Percentiles rank a stretch among this genome's conserved stretches.
Evolutionary conservation across 2,113 vertebrate species (phyloP).

Genomic region (Toxotes jaculatrix): DNA sequence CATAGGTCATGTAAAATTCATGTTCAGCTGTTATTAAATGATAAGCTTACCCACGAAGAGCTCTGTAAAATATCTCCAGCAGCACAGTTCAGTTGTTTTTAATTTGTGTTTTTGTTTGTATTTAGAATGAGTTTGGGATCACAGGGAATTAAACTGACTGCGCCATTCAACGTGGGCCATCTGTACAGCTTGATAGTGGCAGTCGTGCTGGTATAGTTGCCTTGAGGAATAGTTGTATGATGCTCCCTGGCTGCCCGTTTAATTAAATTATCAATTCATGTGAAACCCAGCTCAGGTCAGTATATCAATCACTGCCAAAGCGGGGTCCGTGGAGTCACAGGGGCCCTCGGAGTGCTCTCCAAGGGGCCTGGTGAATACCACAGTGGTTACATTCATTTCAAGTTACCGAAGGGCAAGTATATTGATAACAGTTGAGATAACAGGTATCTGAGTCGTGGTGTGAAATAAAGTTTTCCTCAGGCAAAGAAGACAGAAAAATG

Average conservation of each 20-base stretch:
- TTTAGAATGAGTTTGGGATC: slow-evolving; percentile 49
- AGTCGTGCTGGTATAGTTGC: slow-evolving; percentile 26
- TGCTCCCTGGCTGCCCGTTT: slow-evolving; percentile 44
- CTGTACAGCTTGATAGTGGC: slow-evolving; percentile 54
- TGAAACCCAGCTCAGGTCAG: slow-evolving; percentile 58
- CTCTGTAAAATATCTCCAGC: slow-evolving; percentile 34
- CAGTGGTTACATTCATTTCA: background rate
- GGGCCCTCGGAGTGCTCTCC: background rate
- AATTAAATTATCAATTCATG: slow-evolving; percentile 69
- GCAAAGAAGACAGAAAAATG: background rate
- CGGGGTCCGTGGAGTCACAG: slow-evolving; percentile 12
- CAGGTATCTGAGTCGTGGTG: slow-evolving; percentile 6
- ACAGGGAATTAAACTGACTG: slow-evolving; percentile 46
- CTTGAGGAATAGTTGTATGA: slow-evolving; percentile 50
- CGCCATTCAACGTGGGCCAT: slow-evolving; percentile 48
- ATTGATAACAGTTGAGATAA: background rate
- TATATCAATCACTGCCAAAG: slow-evolving; percentile 49
- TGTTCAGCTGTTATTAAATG: slow-evolving; percentile 58
- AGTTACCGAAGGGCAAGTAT: background rate
- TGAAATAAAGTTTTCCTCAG: slow-evolving; percentile 1
- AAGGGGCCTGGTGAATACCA: background rate
- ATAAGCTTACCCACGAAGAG: slow-evolving; percentile 24
- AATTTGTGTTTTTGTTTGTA: slow-evolving; percentile 60
- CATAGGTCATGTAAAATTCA: slow-evolving; percentile 61
- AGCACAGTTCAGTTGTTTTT: slow-evolving; percentile 42